Conservation (phyloP, 1,140 invertebrate species). For the Meteorus sp. region DNA sequence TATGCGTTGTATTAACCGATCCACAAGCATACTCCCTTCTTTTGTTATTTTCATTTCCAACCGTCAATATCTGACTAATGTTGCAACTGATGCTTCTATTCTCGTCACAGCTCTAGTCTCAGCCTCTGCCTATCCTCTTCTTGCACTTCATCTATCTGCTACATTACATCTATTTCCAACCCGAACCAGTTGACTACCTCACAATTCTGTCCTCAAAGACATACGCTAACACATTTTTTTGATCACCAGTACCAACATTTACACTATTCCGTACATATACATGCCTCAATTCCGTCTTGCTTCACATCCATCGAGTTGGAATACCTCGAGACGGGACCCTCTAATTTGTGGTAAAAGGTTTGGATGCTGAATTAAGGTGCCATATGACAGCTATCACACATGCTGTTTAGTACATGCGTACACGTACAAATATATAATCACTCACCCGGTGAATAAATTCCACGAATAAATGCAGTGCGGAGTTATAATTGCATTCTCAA, state of each 20-base stretch:
- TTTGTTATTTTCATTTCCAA: neutral
- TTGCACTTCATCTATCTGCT: too few relatives aligned
- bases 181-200: neutral
- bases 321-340: constrained; percentile 12
- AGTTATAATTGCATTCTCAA: too few relatives aligned
- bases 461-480: constrained; percentile 14
- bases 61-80: constrained; percentile 19
- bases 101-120: neutral
- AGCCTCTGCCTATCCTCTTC: neutral
- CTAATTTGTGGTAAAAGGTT: neutral
- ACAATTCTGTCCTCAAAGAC: neutral
- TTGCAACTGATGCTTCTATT: constrained; percentile 17
- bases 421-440: too few relatives aligned
- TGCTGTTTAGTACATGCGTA: neutral
- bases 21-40: constrained; percentile 1
- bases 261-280: neutral
- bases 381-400: constrained; percentile 6
- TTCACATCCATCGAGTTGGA: constrained; percentile 16
- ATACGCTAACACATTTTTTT: constrained; percentile 15
- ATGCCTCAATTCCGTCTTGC: neutral
- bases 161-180: constrained; percentile 5
- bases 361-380: constrained; percentile 2
- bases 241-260: constrained; percentile 10
- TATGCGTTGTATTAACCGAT: neutral
- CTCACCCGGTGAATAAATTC: neutral